Evolutionary conservation across 37 sponge, comb jelly and placozoan species (phyloP).

Genomic region (Mnemiopsis leidyi): DNA sequence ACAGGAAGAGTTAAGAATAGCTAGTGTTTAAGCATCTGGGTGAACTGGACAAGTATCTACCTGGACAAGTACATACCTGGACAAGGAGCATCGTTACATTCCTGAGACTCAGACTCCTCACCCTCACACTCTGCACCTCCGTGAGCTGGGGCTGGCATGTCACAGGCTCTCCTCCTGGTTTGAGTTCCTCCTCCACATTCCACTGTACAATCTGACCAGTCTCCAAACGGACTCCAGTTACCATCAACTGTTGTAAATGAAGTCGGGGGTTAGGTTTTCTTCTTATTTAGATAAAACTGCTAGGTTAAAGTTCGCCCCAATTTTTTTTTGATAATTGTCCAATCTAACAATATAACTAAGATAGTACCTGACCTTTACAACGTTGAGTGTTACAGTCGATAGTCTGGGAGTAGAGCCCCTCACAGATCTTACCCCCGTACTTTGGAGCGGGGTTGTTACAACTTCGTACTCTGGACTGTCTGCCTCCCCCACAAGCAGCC

Average conservation of each 20-base stretch:
- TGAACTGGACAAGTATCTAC: too few species aligned
- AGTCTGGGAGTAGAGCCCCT: background rate
- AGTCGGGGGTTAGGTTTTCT: too few species aligned
- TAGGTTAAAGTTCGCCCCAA: background rate
- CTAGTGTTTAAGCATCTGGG: too few species aligned
- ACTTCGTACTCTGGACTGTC: background rate
- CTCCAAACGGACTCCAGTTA: background rate
- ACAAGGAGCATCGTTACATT: background rate
- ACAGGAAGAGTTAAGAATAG: too few species aligned
- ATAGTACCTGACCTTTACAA: background rate
- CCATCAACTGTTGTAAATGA: background rate
- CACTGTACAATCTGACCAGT: background rate
- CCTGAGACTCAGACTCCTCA: background rate
- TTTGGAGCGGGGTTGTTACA: conserved; percentile 33
- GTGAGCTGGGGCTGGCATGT: background rate
- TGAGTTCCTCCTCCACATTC: background rate
- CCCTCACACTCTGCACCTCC: background rate
- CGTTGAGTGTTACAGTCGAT: background rate
- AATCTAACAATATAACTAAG: background rate
- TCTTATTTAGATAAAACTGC: too few species aligned
- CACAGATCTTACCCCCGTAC: background rate
- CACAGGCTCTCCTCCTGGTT: background rate
- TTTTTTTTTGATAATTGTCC: too few species aligned
- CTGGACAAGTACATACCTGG: background rate
- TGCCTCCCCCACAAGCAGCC: background rate